A percentile compares a stretch with the other conserved stretches of the same genome.
Evolutionary conservation across 2,113 vertebrate genomes (phyloP).

Genomic region (Brachirus orientalis): DNA sequence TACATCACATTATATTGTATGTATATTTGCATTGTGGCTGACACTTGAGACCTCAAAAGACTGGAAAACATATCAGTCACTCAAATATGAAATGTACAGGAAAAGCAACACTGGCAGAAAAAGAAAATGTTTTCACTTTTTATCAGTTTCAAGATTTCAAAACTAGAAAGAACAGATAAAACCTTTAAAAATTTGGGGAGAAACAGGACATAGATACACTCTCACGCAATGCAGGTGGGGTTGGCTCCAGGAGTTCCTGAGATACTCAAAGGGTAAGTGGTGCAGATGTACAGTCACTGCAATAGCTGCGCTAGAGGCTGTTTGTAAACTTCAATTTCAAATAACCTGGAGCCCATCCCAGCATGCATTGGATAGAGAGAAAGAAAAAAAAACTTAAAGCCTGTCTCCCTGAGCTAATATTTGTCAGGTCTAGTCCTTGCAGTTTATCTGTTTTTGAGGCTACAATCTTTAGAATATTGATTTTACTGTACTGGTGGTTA

Average conservation of each 20-base stretch:
- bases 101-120: background rate
- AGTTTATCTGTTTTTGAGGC: too few species aligned
- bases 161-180: background rate
- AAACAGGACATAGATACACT: too few species aligned
- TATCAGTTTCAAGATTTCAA: background rate
- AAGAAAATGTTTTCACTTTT: background rate
- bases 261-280: too few species aligned
- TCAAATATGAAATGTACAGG: background rate
- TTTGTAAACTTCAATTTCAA: background rate
- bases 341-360: background rate
- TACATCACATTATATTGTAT: conserved; percentile 18
- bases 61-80: background rate
- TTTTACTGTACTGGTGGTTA: background rate
- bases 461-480: too few species aligned
- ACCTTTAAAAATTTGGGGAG: background rate
- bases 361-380: background rate
- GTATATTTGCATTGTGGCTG: background rate
- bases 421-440: background rate
- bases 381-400: conserved; percentile 3
- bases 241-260: too few species aligned
- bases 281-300: too few species aligned
- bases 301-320: too few species aligned
- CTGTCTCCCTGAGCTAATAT: background rate
- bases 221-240: too few species aligned
- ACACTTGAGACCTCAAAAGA: conserved; percentile 5